Evolutionary conservation across 1,140 invertebrate genomes (phyloP).

Genomic region (Brachionus paranguensis): DNA sequence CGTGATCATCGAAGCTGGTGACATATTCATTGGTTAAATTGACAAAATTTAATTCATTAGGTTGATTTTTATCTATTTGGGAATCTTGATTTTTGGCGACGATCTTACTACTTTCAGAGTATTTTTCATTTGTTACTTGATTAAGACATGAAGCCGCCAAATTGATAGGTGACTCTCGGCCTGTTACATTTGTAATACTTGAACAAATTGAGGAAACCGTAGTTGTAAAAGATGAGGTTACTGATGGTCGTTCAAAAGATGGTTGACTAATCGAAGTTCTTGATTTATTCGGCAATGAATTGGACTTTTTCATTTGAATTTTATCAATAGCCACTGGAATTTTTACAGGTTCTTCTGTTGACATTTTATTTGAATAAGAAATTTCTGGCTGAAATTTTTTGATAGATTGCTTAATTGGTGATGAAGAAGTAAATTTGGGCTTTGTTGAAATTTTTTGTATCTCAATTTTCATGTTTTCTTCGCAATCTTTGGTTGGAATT

Average conservation of each 20-base stretch:
- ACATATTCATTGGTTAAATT: neutral
- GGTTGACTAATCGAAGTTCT: neutral
- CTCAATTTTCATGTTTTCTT: neutral
- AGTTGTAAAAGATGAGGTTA: neutral
- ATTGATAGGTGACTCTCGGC: neutral
- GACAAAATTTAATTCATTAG: neutral
- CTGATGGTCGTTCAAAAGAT: neutral
- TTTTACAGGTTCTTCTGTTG: neutral
- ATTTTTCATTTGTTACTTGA: neutral
- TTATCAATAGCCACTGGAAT: neutral
- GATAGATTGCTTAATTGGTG: neutral
- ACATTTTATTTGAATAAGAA: neutral
- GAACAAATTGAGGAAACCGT: constrained; percentile 6
- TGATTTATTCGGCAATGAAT: neutral
- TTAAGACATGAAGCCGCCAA: neutral
- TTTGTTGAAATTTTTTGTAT: neutral
- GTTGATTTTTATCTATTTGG: neutral
- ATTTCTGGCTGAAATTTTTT: neutral
- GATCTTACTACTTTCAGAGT: neutral
- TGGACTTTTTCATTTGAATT: neutral
- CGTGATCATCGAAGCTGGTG: neutral
- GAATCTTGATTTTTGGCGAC: neutral
- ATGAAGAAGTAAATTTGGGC: neutral
- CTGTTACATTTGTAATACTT: constrained; percentile 10
- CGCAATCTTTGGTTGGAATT: constrained; percentile 11